phyloP scores from a whole-genome alignment of 2,797 vertebrate species.

The Danio aesculapii region DNA sequence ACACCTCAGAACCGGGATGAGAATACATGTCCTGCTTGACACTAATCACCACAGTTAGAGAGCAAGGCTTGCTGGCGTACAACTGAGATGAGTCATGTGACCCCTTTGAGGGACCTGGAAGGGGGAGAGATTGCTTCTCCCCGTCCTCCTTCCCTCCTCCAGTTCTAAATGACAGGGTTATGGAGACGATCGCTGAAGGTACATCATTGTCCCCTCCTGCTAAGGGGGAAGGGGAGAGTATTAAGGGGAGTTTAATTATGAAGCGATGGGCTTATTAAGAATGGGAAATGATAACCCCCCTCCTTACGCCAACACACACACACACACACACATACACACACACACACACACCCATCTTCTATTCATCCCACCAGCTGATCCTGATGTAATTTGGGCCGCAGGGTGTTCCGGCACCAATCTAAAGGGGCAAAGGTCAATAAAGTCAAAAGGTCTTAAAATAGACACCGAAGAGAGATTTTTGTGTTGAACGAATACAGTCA shows the following conservation, averaged over 20 bases:
- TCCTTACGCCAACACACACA: conserved; percentile 28
- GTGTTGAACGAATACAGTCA: neutral
- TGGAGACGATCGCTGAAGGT: conserved; percentile 51
- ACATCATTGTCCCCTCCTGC: conserved; percentile 43
- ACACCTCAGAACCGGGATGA: conserved; percentile 44
- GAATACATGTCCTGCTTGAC: conserved; percentile 56
- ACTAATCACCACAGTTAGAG: conserved; percentile 61
- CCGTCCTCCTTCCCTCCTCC: conserved; percentile 25
- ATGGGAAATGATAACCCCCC: conserved; percentile 50
- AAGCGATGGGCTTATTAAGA: conserved; percentile 59
- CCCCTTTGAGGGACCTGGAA: conserved; percentile 37
- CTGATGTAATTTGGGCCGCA: conserved; percentile 44
- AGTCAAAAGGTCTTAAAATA: conserved; percentile 44
- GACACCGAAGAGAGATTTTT: conserved; percentile 28
- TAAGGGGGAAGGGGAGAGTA: conserved; percentile 42
- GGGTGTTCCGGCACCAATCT: conserved; percentile 45
- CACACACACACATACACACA: conserved; percentile 8
- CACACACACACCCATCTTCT: conserved; percentile 11
- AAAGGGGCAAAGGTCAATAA: conserved; percentile 50
- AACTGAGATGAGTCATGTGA: conserved; percentile 56
- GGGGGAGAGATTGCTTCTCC: conserved; percentile 36
- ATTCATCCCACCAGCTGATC: conserved; percentile 48
- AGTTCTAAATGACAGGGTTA: conserved; percentile 48
- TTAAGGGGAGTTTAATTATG: conserved; percentile 59
- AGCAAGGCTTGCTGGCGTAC: conserved; percentile 33